A percentile compares a stretch with the other conserved stretches of the same genome.
phyloP scores from a whole-genome alignment of 1,140 invertebrate genomes.

The Meloidogyne exigua region DNA sequence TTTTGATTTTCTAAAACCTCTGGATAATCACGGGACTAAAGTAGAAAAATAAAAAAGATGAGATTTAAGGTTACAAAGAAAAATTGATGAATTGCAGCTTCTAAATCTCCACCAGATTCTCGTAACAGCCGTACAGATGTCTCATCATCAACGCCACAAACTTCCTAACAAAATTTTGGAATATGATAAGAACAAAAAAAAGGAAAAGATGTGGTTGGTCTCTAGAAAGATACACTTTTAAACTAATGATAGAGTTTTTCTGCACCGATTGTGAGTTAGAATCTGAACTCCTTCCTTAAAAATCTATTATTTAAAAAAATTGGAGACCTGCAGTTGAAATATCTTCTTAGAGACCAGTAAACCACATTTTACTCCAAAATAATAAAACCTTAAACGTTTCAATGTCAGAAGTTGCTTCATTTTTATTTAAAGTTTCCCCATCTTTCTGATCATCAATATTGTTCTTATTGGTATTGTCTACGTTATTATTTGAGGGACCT shows the following conservation, averaged over 20 bases:
- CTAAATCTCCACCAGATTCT: conserved; percentile 28
- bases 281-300: no score
- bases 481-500: conserved; percentile 10
- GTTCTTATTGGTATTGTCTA: neutral
- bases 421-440: neutral
- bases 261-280: no score
- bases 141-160: conserved; percentile 32
- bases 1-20: conserved; percentile 15
- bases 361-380: no score
- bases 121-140: conserved; percentile 6
- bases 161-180: conserved; percentile 14
- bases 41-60: neutral
- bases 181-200: no score
- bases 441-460: neutral
- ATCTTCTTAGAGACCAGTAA: no score
- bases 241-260: no score
- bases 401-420: neutral
- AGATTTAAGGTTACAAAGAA: conserved; percentile 14
- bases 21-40: conserved; percentile 21
- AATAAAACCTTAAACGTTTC: conserved; percentile 2
- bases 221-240: no score
- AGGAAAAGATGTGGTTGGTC: no score
- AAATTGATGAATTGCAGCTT: conserved; percentile 31
- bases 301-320: no score
- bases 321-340: no score